Base-by-base conservation (phyloP, 2,888 invertebrate genomes). In the Carterocephalus palaemon region DNA sequence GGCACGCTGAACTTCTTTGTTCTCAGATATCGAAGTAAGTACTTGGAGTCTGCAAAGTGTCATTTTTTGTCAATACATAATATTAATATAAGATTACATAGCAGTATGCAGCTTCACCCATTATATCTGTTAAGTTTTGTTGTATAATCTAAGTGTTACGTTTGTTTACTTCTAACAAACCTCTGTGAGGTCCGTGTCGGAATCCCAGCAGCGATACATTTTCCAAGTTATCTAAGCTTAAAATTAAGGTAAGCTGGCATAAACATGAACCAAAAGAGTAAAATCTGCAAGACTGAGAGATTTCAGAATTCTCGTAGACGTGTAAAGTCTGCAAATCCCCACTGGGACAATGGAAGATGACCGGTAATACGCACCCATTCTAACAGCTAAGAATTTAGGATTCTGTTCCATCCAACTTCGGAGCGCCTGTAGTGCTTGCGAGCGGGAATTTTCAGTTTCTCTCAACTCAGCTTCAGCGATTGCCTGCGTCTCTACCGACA, bases 1-100 rank as follows among this genome's bases (percentile, higher is more conserved):
- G 92, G 91, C 0, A 95, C 91, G 65, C 92, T 92, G 79, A 92
- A 95, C 67, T 94, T 95, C 75, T 94, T 93, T 48, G 91, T 90
- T n/a, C 95, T 89, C 37, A 95, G 85, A 69, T 93, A 95, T 48
- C 93, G 89, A 38, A 95, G 83, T 29, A 95, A 77, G 70, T 92
- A 94, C 59, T 75, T 89, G 0, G 90, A 76, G 77, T 94, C 93
- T 93, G 74, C 19, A 75, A 73, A 20, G 20, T n/a, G n/a, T 24
- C 4, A n/a, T 19, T 19, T 3, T 4, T 19, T 19, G 3, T 19
- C 3, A 19, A 4, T 19, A 32, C 41, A 24, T 19, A n/a, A 31
- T n/a, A n/a, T n/a, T n/a, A n/a, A n/a, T n/a, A n/a, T n/a, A n/a
- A n/a, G n/a, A n/a, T n/a, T n/a, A n/a, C n/a, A n/a, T n/a, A n/a